These are phyloP conservation scores for Phylloscopus trochilus DNA, from an alignment of 2,113 vertebrate species.

Conservation along the genomic window DNA sequence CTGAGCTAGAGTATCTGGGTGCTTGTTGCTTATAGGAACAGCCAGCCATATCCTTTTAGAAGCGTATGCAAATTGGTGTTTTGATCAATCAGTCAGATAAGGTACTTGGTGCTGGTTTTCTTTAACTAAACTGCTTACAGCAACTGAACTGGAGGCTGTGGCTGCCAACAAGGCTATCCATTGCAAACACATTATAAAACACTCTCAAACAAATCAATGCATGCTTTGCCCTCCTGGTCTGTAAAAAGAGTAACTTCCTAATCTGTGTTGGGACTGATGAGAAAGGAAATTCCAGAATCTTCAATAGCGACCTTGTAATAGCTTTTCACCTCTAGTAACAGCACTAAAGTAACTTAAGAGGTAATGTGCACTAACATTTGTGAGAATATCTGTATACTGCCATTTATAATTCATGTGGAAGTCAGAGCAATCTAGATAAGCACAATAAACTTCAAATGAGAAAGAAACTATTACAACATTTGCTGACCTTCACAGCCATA, in stretches of 20 bases:
- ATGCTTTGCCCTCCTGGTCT: neutral
- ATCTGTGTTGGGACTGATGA: neutral
- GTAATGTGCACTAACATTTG: neutral
- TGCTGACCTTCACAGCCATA: slow-evolving; percentile 3
- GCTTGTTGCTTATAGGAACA: neutral
- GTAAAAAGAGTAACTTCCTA: neutral
- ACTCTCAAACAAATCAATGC: neutral
- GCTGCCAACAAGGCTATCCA: neutral
- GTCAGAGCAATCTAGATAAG: neutral
- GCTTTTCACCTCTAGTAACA: neutral
- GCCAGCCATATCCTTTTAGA: neutral
- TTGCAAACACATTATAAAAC: neutral
- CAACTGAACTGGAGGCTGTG: neutral
- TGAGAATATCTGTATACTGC: neutral
- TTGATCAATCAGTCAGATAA: neutral
- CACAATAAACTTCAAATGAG: neutral
- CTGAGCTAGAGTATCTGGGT: neutral
- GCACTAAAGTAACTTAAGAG: neutral
- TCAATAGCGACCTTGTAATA: neutral
- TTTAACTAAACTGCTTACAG: neutral
- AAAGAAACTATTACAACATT: neutral
- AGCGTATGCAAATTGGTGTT: neutral
- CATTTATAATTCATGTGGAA: neutral
- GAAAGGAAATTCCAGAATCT: neutral
- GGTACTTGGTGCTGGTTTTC: neutral